These are phyloP conservation scores for Odontothrips loti DNA, from an alignment of 2,888 invertebrate species.

Conservation along the genomic window DNA sequence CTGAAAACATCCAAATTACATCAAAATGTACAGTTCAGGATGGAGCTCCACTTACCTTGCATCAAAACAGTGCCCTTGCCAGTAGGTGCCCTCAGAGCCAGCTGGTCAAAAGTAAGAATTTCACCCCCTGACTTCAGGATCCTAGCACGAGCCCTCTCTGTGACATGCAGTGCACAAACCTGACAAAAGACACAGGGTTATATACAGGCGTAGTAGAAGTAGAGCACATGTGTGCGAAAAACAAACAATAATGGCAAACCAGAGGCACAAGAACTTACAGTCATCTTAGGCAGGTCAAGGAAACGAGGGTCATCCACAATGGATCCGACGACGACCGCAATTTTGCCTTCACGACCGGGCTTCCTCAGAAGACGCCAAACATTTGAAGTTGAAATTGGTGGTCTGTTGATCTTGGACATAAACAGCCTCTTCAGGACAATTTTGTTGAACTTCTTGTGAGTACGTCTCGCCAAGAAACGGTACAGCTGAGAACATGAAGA, in stretches of 20 bases:
- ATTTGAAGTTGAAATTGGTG: conserved; percentile 88
- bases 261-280: conserved; percentile 50
- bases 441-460: conserved; percentile 93
- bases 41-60: conserved; percentile 61
- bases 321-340: conserved; percentile 91
- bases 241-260: conserved; percentile 30
- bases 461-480: conserved; percentile 93
- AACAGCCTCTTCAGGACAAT: conserved; percentile 90
- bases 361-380: conserved; percentile 83
- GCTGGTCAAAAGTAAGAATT: conserved; percentile 94
- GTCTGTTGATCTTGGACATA: conserved; percentile 94
- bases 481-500: conserved; percentile 66
- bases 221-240: conserved; percentile 30
- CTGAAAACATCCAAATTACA: too few species aligned
- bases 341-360: conserved; percentile 77
- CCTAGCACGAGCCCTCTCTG: conserved; percentile 90
- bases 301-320: conserved; percentile 93
- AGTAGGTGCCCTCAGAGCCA: conserved; percentile 88
- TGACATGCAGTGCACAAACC: conserved; percentile 89
- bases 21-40: too few species aligned
- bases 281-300: conserved; percentile 85
- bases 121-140: conserved; percentile 95
- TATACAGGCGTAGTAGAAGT: background rate
- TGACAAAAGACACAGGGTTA: conserved; percentile 38
- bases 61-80: conserved; percentile 91